Percentiles rank a stretch among this genome's conserved stretches.
These are phyloP conservation scores for Elymnias hypermnestra DNA, from an alignment of 1,140 invertebrate species.

Conservation along the genomic window DNA sequence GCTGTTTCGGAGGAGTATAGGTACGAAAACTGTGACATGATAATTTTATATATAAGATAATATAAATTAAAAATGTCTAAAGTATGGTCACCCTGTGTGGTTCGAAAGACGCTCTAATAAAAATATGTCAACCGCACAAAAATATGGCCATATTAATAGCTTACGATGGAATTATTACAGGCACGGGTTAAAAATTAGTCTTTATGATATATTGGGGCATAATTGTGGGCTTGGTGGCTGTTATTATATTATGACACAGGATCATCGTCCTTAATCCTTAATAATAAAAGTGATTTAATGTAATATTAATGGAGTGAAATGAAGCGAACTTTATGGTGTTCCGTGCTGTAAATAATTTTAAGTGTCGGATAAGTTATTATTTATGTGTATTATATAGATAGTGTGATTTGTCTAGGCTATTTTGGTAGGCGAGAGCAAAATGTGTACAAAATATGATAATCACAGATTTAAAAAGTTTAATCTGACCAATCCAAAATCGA, in stretches of 20 bases:
- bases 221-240: slow-evolving; percentile 24
- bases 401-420: no score
- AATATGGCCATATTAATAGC: slow-evolving; percentile 39
- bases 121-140: slow-evolving; percentile 43
- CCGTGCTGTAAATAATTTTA: no score
- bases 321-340: not conserved
- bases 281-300: slow-evolving; percentile 17
- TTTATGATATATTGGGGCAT: slow-evolving; percentile 28
- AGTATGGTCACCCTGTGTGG: not conserved
- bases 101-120: slow-evolving; percentile 38
- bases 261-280: slow-evolving; percentile 8
- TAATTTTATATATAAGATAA: no score
- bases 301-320: slow-evolving; percentile 10
- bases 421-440: no score
- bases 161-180: slow-evolving; percentile 32
- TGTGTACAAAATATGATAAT: no score
- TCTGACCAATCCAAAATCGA: no score
- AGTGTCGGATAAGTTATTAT: no score
- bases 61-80: no score
- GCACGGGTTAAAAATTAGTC: slow-evolving; percentile 17
- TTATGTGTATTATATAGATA: no score
- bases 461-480: no score
- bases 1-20: no score
- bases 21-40: no score
- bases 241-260: slow-evolving; percentile 14